Evolutionary conservation across 2,797 vertebrate genomes (phyloP).

Genomic region (Channallabes apus): DNA sequence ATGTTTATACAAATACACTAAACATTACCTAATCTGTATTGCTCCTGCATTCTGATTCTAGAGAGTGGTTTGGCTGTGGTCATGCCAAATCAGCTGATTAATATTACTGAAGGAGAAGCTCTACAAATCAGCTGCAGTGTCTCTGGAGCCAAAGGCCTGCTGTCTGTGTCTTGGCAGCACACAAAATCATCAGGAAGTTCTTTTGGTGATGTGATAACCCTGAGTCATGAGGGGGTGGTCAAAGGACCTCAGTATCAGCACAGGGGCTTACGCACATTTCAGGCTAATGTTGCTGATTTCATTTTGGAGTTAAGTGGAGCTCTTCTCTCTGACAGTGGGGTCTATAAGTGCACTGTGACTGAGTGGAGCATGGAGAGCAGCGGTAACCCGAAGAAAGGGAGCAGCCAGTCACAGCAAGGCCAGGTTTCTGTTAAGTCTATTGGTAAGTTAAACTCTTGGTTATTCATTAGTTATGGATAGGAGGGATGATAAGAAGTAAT

Average conservation of each 20-base stretch:
- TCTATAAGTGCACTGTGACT: conserved; percentile 77
- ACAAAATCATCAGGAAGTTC: background rate
- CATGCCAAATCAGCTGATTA: conserved; percentile 27
- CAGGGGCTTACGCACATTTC: conserved; percentile 57
- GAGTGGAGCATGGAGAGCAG: conserved; percentile 71
- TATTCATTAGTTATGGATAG: background rate
- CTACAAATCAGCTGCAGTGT: conserved; percentile 74
- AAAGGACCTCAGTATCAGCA: conserved; percentile 35
- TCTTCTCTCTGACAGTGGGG: conserved; percentile 67
- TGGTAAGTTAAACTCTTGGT: conserved; percentile 57
- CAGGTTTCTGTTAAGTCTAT: conserved; percentile 58
- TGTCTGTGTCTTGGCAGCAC: conserved; percentile 82
- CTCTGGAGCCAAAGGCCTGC: conserved; percentile 57
- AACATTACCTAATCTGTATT: background rate
- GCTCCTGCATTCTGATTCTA: conserved; percentile 55
- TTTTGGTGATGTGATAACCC: conserved; percentile 63
- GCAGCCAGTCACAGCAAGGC: conserved; percentile 56
- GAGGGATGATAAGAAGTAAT: background rate
- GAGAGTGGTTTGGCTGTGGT: conserved; percentile 70
- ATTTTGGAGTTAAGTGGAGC: conserved; percentile 67
- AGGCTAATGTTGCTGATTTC: conserved; percentile 56
- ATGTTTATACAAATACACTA: background rate
- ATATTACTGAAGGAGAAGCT: conserved; percentile 66
- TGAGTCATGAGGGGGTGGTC: conserved; percentile 68
- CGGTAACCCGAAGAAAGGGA: conserved; percentile 47